Evolutionary conservation across 2,113 vertebrate genomes (phyloP).

Genomic region (Carettochelys insculpta): DNA sequence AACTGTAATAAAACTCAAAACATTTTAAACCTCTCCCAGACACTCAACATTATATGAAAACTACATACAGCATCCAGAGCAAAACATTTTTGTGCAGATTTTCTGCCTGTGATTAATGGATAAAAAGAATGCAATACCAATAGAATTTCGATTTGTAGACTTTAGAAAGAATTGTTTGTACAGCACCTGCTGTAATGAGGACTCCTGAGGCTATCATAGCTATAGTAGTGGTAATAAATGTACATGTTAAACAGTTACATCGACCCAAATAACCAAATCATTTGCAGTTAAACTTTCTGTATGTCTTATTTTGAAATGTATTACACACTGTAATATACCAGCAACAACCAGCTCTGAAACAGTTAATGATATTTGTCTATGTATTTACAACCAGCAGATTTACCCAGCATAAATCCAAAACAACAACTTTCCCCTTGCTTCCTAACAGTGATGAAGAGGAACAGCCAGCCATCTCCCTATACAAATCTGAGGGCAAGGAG

Average conservation of each 20-base stretch:
- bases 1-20: background rate
- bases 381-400: too few relatives aligned
- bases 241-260: constrained; percentile 5
- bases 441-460: too few relatives aligned
- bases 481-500: too few relatives aligned
- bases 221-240: background rate
- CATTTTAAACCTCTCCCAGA: constrained; percentile 6
- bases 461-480: too few relatives aligned
- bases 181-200: background rate
- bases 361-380: background rate
- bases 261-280: background rate
- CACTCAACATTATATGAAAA: constrained; percentile 9
- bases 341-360: too few relatives aligned
- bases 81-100: background rate
- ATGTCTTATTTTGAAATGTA: too few relatives aligned
- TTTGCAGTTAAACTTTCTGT: background rate
- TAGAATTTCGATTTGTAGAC: background rate
- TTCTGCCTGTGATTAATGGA: background rate
- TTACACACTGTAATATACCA: too few relatives aligned
- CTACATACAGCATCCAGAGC: background rate
- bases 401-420: too few relatives aligned
- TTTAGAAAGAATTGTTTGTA: background rate
- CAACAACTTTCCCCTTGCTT: too few relatives aligned
- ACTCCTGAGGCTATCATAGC: background rate
- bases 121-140: background rate